Percentiles rank a stretch among this genome's conserved stretches.
Evolutionary conservation across 2,888 invertebrate species (phyloP).

Genomic region (Acleris holmiana): DNA sequence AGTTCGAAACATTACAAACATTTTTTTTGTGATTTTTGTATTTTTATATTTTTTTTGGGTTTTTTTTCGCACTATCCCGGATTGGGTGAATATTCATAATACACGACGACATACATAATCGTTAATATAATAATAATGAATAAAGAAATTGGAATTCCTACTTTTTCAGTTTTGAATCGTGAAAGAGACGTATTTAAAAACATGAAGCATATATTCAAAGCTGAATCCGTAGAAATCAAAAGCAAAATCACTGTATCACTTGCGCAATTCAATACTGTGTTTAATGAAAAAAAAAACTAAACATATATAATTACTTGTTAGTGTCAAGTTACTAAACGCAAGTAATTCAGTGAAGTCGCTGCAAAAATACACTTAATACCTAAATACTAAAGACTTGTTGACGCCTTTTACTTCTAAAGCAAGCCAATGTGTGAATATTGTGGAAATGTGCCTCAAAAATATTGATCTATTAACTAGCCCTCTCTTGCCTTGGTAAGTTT

Average conservation of each 20-base stretch:
- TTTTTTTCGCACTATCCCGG: slow-evolving; percentile 72
- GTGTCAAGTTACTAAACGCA: neutral
- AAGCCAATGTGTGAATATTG: slow-evolving; percentile 41
- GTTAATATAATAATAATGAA: slow-evolving; percentile 61
- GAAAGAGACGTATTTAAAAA: slow-evolving; percentile 31
- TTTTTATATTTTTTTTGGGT: slow-evolving; percentile 52
- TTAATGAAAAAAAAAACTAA: neutral
- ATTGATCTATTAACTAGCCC: slow-evolving; percentile 7
- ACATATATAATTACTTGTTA: slow-evolving; percentile 8
- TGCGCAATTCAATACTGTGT: slow-evolving; percentile 40
- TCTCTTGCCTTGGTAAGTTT: neutral
- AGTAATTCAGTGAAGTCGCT: slow-evolving; percentile 33
- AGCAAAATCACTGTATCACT: slow-evolving; percentile 42
- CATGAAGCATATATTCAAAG: slow-evolving; percentile 55
- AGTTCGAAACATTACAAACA: slow-evolving; percentile 63
- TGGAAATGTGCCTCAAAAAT: slow-evolving; percentile 41
- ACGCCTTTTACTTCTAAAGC: slow-evolving; percentile 45
- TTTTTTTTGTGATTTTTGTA: slow-evolving; percentile 45
- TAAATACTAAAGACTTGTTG: slow-evolving; percentile 56
- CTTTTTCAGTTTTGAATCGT: slow-evolving; percentile 60
- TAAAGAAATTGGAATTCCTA: slow-evolving; percentile 58
- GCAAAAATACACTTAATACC: slow-evolving; percentile 49
- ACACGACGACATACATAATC: slow-evolving; percentile 76
- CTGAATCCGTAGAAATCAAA: slow-evolving; percentile 66
- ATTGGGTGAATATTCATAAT: slow-evolving; percentile 62